Base-by-base conservation (phyloP, 1,140 invertebrate species). In the Glossosoma conforme region DNA sequence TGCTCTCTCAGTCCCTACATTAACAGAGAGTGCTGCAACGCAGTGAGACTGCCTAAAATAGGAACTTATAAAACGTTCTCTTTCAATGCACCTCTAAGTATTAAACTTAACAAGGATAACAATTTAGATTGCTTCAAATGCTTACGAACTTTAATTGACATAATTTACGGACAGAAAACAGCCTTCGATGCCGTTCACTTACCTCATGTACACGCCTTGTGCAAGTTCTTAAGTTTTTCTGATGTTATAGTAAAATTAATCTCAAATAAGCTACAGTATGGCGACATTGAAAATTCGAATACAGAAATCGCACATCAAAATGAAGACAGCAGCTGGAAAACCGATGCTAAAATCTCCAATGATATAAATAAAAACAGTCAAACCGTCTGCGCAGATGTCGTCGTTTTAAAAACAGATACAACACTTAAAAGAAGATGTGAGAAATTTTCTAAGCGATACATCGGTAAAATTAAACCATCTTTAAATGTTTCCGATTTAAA, bases 91-190 rank as follows among this genome's bases (percentile, higher is more conserved):
- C 55, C 55, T 13, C 21, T 57, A 8, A 57, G 41, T 10, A 50
- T 57, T 6, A 57, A 49, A 36, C 21, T 57, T 19, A 44, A 47
- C 19, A 52, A 56, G 17, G 54, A 45, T 20, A 46, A 53, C 18
- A 42, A 28, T 19, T 45, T 54, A 14, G 46, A 58, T 8, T 58
- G 55, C 28, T 58, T 53, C 42, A 36, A 49, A 28, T 58, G 55
- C 25, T 37, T 58, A 14, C 35, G 44, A n/a, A n/a, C 33, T 6
- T 37, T 58, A 20, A 54, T 52, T 1, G 51, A 58, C 21, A 53
- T 54, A 15, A 54, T 58, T 44, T 58, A 58, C 22, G 55, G 55
- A 21, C 42, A 53, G 20, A 49, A 50, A 32, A 50, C 50, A 2
- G 30, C 40, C 6, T 36, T 53, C 9, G 51, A 50, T 13, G 11